Evolutionary conservation across 2,888 invertebrate genomes (phyloP).

Genomic region (Celastrina argiolus): DNA sequence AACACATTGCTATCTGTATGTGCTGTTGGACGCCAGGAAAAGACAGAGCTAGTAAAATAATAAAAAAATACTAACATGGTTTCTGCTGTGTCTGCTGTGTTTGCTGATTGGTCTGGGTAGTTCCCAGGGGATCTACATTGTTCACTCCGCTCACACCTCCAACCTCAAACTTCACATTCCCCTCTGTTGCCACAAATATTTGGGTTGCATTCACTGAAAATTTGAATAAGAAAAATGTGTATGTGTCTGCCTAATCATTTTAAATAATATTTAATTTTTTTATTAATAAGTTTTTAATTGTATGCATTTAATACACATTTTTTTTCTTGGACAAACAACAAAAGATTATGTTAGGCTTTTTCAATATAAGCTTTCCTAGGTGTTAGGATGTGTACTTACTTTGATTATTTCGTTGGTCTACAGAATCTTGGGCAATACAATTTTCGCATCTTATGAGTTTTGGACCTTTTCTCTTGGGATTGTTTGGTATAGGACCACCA

Average conservation of each 20-base stretch:
- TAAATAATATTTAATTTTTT: no score
- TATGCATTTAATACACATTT: no score
- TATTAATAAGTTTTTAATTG: no score
- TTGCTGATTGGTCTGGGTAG: conserved; percentile 50
- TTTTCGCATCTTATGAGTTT: conserved; percentile 80
- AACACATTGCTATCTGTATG: no score
- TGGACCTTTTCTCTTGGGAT: conserved; percentile 80
- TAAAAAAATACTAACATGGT: conserved; percentile 44
- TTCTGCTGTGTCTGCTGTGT: conserved; percentile 52
- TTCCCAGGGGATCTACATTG: conserved; percentile 52
- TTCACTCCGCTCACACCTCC: conserved; percentile 61
- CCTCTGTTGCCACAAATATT: conserved; percentile 82
- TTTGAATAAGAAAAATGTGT: no score
- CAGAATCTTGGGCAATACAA: conserved; percentile 79
- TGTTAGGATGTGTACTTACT: conserved; percentile 49
- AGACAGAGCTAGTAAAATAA: no score
- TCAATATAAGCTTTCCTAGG: no score
- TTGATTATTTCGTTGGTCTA: conserved; percentile 64
- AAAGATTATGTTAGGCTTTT: no score
- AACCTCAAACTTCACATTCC: conserved; percentile 79
- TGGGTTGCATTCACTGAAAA: conserved; percentile 68
- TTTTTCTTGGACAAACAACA: not conserved
- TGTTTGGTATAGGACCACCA: conserved; percentile 72
- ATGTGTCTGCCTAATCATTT: no score
- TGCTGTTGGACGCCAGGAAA: no score